phyloP scores from a whole-genome alignment of 2,797 vertebrate species.

The Xerus rutilus region DNA sequence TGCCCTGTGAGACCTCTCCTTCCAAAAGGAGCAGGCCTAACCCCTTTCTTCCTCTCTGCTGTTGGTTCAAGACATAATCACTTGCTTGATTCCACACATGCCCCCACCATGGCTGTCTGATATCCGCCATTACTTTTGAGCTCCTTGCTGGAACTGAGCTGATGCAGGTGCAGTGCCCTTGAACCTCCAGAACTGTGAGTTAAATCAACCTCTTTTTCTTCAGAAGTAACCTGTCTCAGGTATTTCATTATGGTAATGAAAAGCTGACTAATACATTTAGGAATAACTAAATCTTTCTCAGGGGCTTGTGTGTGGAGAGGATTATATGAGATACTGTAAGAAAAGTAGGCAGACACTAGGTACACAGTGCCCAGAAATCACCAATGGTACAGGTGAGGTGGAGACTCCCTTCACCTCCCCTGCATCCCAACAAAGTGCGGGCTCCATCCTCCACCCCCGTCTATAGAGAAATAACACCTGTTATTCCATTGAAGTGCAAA shows the following conservation, averaged over 20 bases:
- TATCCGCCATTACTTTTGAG: background rate
- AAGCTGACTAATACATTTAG: background rate
- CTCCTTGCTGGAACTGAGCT: background rate
- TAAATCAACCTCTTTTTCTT: background rate
- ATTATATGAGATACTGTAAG: background rate
- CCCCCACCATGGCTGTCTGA: background rate
- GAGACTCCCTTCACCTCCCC: background rate
- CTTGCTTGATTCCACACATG: background rate
- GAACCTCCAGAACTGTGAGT: background rate
- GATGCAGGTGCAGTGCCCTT: background rate
- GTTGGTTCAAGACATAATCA: background rate
- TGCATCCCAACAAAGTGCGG: background rate
- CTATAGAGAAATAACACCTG: constrained; percentile 31
- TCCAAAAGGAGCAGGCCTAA: background rate
- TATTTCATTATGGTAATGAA: background rate
- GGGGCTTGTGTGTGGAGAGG: background rate
- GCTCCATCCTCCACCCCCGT: background rate
- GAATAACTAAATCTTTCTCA: background rate
- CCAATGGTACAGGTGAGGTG: background rate
- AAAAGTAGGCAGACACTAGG: background rate
- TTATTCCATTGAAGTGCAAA: background rate
- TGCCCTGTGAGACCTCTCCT: background rate
- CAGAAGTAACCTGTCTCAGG: background rate
- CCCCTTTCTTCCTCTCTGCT: background rate
- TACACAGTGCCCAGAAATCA: background rate